Evolutionary conservation across 2,888 invertebrate species (phyloP), one percentile per base, ranked within the genome.

Genomic region (Alloscopus bannaensis): DNA sequence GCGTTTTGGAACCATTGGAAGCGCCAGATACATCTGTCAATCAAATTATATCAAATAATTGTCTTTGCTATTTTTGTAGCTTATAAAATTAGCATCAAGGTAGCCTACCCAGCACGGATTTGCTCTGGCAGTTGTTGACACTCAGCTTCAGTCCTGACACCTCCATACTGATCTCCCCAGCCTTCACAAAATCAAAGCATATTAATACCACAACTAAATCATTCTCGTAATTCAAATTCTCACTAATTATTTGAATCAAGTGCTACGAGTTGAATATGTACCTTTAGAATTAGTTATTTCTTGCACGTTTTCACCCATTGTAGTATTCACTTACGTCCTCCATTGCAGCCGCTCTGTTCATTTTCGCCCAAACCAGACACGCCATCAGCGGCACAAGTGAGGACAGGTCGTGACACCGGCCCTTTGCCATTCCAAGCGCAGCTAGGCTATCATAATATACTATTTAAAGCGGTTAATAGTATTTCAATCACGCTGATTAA

Each of bases 311-410:
- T n/a, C n/a, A n/a, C n/a, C n/a, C n/a, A n/a, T n/a, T n/a, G n/a
- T n/a, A n/a, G n/a, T n/a, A n/a, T n/a, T n/a, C n/a, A n/a, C n/a
- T 68, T 68, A 81, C 81, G 72, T 68, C 81, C 81, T 2, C 77
- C 77, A 55, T 78, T 73, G 72, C 81, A 81, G 11, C 77, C 77
- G 29, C 77, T 77, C 45, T 81, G 81, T 11, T 57, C 66, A 36
- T 81, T 31, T 1, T 28, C 31, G 13, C 68, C 81, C 6, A 81
- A 13, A 2, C 68, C 64, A 2, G 42, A 45, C 4, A 36, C 11
- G 2, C 81, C 81, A 47, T 81, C 81, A 1, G n/a, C 22, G 6
- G 66, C 52, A 24, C 81, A 81, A 4, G 81, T 72, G 1, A 28
- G 28, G 13, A 77, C 81, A 0, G 81, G 81, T 3, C 40, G 45